Evolutionary conservation across 2,113 vertebrate species (phyloP).

Genomic region (Nipponia nippon): DNA sequence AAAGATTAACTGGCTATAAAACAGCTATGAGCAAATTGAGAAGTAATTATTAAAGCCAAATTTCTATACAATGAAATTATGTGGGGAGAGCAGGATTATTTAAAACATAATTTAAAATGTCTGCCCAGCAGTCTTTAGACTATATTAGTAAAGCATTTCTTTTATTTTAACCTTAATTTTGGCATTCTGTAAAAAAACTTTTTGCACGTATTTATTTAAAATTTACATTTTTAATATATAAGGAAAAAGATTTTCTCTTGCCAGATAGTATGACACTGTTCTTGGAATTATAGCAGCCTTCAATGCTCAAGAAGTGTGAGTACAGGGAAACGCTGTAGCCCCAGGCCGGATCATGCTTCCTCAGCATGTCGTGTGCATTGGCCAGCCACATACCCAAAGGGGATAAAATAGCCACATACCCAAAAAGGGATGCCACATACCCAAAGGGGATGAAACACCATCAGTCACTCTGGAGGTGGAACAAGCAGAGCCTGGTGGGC

Average conservation of each 20-base stretch:
- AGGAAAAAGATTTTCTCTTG: background rate
- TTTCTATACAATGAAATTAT: background rate
- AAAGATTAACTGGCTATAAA: background rate
- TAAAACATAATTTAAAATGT: background rate
- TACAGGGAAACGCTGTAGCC: background rate
- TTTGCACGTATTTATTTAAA: background rate
- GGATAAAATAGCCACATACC: background rate
- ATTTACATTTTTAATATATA: background rate
- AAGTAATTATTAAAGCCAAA: background rate
- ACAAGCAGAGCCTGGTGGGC: background rate
- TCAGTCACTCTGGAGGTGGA: background rate
- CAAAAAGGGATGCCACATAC: background rate
- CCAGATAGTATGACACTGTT: background rate
- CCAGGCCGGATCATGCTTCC: background rate
- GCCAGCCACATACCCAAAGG: background rate
- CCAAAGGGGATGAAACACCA: background rate
- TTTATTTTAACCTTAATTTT: background rate
- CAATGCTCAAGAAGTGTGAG: background rate
- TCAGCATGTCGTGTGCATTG: background rate
- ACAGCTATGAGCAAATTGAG: background rate
- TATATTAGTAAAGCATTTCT: background rate
- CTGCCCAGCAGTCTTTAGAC: background rate
- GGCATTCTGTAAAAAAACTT: background rate
- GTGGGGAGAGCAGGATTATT: background rate
- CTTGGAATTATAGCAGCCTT: background rate